Conservation (phyloP, 2,888 invertebrate genomes). For the Sympetrum striolatum region DNA sequence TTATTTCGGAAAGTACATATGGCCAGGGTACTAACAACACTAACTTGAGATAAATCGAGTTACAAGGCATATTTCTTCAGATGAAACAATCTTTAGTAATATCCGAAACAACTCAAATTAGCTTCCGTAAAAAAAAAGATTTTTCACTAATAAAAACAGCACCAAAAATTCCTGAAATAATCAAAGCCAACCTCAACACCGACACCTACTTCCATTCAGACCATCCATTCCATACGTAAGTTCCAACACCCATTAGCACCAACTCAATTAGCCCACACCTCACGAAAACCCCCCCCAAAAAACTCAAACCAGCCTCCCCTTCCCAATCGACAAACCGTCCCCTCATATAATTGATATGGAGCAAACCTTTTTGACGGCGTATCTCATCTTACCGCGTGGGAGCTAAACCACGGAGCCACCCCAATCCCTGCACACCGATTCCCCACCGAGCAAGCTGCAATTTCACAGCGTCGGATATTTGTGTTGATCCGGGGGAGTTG, state of each 20-base stretch:
- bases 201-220: too few relatives aligned
- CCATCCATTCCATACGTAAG: neutral
- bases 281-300: neutral
- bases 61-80: too few relatives aligned
- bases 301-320: neutral
- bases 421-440: neutral
- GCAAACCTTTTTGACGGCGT: neutral
- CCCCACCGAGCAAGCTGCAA: neutral
- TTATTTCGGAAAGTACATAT: too few relatives aligned
- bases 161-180: too few relatives aligned
- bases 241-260: neutral
- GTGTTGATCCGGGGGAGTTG: neutral
- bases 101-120: too few relatives aligned
- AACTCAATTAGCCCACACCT: neutral
- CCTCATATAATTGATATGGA: neutral
- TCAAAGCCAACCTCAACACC: too few relatives aligned
- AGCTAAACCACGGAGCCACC: neutral
- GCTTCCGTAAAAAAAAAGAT: too few relatives aligned
- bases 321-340: neutral
- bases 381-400: neutral
- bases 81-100: too few relatives aligned
- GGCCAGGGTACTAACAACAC: too few relatives aligned
- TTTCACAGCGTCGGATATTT: neutral
- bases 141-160: too few relatives aligned
- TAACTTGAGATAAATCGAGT: too few relatives aligned